Conservation (phyloP, 2,888 invertebrate genomes). For the Lasioglossum calceatum region DNA sequence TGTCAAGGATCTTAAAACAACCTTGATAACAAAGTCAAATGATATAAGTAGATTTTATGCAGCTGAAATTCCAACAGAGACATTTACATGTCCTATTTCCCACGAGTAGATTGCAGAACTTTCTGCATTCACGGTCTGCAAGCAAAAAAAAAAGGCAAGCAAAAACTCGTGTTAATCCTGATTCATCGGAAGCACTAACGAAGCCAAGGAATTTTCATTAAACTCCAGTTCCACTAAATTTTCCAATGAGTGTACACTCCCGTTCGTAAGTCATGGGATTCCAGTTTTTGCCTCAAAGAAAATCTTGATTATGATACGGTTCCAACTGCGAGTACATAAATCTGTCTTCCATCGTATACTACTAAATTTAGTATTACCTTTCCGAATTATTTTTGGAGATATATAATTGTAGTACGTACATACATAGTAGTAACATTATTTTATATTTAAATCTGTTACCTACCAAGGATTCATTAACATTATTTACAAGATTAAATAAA, state of each 20-base stretch:
- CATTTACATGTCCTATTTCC: neutral
- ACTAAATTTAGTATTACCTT: neutral
- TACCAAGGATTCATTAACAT: neutral
- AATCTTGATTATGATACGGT: neutral
- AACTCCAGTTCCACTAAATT: slow-evolving; percentile 2
- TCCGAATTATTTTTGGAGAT: neutral
- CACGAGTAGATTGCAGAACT: slow-evolving; percentile 6
- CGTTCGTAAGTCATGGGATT: neutral
- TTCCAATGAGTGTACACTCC: neutral
- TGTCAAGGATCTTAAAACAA: neutral
- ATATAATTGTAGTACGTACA: neutral
- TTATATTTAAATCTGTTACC: neutral
- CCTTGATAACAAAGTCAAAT: neutral
- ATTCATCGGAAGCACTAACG: neutral
- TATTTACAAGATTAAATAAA: too few species aligned
- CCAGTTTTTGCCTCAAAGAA: neutral
- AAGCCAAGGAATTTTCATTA: neutral
- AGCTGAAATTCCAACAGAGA: neutral
- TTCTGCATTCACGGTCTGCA: neutral
- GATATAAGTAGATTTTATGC: neutral
- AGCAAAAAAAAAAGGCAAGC: neutral
- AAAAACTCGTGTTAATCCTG: slow-evolving; percentile 1
- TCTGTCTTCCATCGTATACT: neutral
- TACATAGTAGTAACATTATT: neutral
- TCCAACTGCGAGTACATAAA: neutral